Conservation (phyloP, 2,888 invertebrate species). For the Tipula lateralis region DNA sequence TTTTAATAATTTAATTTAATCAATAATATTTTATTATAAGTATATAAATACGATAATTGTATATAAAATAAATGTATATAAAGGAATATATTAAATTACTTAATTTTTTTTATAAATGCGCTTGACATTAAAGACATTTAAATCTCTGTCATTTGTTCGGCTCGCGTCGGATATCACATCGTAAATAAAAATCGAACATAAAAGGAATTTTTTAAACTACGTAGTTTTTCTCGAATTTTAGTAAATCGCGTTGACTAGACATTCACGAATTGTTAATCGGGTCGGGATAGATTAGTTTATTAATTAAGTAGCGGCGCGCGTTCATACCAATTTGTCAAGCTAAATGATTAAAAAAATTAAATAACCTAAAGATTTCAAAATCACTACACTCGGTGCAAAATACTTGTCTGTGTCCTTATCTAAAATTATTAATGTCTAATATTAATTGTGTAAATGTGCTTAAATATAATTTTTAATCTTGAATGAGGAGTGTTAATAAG, state of each 20-base stretch:
- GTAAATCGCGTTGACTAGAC: neutral
- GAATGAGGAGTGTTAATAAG: neutral
- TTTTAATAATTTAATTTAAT: neutral
- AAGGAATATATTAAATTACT: neutral
- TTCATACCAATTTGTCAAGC: neutral
- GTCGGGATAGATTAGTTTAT: neutral
- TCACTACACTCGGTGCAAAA: slow-evolving; percentile 24
- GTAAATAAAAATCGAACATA: neutral
- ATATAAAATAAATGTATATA: neutral
- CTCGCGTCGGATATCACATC: neutral
- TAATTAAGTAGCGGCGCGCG: neutral
- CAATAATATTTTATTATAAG: neutral
- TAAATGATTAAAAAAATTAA: neutral
- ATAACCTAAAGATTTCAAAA: neutral
- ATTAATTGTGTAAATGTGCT: neutral
- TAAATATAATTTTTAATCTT: neutral
- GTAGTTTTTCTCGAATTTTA: slow-evolving; percentile 5
- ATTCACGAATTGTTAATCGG: neutral
- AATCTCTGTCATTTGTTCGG: neutral
- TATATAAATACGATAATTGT: neutral
- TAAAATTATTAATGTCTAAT: neutral
- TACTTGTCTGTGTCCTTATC: neutral
- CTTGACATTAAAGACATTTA: neutral
- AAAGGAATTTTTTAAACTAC: neutral
- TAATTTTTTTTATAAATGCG: slow-evolving; percentile 13